Evolutionary conservation across 2,888 invertebrate species (phyloP), one percentile per base, ranked within the genome.

Genomic region (Crossocerus cetratus): DNA sequence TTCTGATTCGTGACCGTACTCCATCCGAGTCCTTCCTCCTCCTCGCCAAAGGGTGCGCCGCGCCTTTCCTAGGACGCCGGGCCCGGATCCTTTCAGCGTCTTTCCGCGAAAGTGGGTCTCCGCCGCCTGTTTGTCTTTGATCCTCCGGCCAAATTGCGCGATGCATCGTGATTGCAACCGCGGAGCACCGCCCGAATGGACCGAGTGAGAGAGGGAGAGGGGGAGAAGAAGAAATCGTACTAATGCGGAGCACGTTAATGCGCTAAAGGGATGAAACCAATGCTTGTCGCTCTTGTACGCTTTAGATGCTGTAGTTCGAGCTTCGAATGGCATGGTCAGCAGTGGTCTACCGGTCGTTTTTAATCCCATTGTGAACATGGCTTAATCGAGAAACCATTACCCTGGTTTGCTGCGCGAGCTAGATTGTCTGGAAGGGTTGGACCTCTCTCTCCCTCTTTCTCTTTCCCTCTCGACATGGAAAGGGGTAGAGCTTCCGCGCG

Each of bases 361-460:
- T 87, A 88, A 88, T 88, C 86, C 88, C 86, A 89, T 88, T 88
- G 89, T 89, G 88, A 88, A 83, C 86, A 84, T 77, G 87, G 84
- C 86, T 88, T 89, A 89, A 89, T 89, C 88, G 87, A 86, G 87
- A 87, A 87, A 80, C 88, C 87, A 88, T 88, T 88, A 88, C 82
- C 82, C 81, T 75, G 83, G 83, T 83, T 83, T 86, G 87, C 86
- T 84, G 85, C 80, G 80, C 83, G 84, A 83, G 82, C 86, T 83
- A 79, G 83, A 86, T 84, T 83, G 82, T 83, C 82, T 81, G 80
- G 78, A 83, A 79, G 81, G 83, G 83, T 82, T 77, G 81, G 80
- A 69, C 49, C 16, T 49, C 49, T 32, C 32, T 32, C 11, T 32
- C 32, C 11, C 32, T 32, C 32, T 32, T 11, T 23, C 23, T 23